Evolutionary conservation across 2,113 vertebrate genomes (phyloP).

Genomic region (Scartelaos histophorus): DNA sequence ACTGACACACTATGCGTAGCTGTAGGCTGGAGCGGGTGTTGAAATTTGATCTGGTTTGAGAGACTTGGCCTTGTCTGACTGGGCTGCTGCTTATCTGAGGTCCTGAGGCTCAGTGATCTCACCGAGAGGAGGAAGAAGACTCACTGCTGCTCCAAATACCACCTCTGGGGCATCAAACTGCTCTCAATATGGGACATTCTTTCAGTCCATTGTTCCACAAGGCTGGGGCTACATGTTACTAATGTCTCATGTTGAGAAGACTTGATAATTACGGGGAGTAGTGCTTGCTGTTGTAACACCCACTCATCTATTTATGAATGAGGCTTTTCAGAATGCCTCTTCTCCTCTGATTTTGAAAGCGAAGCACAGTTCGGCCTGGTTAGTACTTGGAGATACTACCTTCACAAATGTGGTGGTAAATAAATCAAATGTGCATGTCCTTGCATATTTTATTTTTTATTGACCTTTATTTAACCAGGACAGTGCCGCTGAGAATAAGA

Average conservation of each 20-base stretch:
- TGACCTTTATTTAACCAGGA: no score
- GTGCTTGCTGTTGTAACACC: not conserved
- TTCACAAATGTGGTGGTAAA: no score
- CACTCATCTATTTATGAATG: no score
- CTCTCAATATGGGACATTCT: slow-evolving; percentile 19
- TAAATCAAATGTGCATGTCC: no score
- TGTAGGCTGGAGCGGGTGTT: slow-evolving; percentile 7
- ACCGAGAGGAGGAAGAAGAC: slow-evolving; percentile 28
- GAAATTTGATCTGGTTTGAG: slow-evolving; percentile 45
- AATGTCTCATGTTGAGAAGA: not conserved
- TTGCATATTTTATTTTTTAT: no score
- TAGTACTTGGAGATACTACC: no score
- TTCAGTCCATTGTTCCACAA: not conserved
- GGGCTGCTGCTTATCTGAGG: slow-evolving; percentile 50
- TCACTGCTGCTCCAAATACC: slow-evolving; percentile 36
- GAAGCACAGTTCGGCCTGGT: no score
- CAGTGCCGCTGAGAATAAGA: no score
- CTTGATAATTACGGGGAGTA: not conserved
- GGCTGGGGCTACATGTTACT: not conserved
- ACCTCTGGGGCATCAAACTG: slow-evolving; percentile 33
- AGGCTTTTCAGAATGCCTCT: no score
- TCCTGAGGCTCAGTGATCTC: slow-evolving; percentile 46
- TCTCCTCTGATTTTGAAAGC: no score
- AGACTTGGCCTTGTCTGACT: slow-evolving; percentile 17
- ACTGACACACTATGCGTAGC: slow-evolving; percentile 1